phyloP scores from a whole-genome alignment of 2,888 invertebrate species.

The Rhaphigaster nebulosa region DNA sequence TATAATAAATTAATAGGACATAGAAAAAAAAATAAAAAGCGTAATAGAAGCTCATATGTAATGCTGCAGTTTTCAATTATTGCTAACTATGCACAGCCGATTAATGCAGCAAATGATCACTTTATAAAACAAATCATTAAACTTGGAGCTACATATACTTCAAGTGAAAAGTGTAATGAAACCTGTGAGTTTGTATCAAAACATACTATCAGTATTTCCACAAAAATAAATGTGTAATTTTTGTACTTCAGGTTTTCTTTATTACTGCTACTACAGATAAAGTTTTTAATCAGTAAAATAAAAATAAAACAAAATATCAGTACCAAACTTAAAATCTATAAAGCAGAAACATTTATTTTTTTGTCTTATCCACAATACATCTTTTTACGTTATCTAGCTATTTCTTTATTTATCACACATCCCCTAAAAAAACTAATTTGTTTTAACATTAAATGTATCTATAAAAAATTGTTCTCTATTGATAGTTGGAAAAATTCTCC shows the following conservation, averaged over 20 bases:
- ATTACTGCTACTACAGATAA: background rate
- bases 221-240: constrained; percentile 33
- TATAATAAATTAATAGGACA: background rate
- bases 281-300: constrained; percentile 1
- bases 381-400: constrained; percentile 40
- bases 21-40: background rate
- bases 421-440: constrained; percentile 57
- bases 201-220: background rate
- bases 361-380: constrained; percentile 21
- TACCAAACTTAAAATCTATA: constrained; percentile 8
- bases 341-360: constrained; percentile 9
- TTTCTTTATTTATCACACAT: constrained; percentile 58
- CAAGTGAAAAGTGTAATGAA: background rate
- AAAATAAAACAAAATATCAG: constrained; percentile 4
- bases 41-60: background rate
- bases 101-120: constrained; percentile 41
- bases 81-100: constrained; percentile 47
- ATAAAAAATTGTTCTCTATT: constrained; percentile 57
- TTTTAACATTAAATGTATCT: constrained; percentile 58
- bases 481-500: constrained; percentile 54
- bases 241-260: constrained; percentile 26
- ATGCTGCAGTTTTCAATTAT: constrained; percentile 30
- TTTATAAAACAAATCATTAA: background rate
- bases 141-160: background rate
- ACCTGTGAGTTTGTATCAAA: constrained; percentile 33